These are phyloP conservation scores for Jaculus jaculus DNA, from an alignment of 2,113 vertebrate genomes.

Conservation along the genomic window DNA sequence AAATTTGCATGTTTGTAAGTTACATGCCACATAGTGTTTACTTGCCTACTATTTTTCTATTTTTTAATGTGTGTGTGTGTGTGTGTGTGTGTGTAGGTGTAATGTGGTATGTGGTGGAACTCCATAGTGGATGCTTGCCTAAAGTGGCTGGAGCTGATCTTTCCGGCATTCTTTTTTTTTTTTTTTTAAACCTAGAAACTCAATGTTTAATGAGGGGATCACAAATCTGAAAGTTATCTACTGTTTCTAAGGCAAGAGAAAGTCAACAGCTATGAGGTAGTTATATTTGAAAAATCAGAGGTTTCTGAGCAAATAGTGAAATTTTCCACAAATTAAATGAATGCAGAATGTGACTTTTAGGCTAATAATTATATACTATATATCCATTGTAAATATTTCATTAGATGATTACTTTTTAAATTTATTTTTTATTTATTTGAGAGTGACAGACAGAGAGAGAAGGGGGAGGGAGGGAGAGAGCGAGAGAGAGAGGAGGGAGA, in stretches of 20 bases:
- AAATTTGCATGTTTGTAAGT: background rate
- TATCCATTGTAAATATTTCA: conserved; percentile 67
- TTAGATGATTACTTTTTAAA: conserved; percentile 69
- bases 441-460: too few species aligned
- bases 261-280: conserved; percentile 63
- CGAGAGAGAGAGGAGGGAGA: too few species aligned
- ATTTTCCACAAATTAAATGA: conserved; percentile 73
- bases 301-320: conserved; percentile 72
- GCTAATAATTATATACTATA: conserved; percentile 77
- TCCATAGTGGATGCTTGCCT: too few species aligned
- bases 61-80: too few species aligned
- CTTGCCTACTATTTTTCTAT: background rate
- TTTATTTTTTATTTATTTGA: too few species aligned
- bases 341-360: conserved; percentile 67
- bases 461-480: too few species aligned
- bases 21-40: background rate
- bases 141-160: too few species aligned
- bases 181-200: conserved; percentile 80
- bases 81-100: too few species aligned
- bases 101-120: too few species aligned
- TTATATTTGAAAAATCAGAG: conserved; percentile 75
- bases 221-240: conserved; percentile 68
- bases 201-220: conserved; percentile 62
- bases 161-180: too few species aligned
- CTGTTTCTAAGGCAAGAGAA: conserved; percentile 53